phyloP scores from a whole-genome alignment of 2,797 vertebrate genomes.

The Furcifer pardalis region DNA sequence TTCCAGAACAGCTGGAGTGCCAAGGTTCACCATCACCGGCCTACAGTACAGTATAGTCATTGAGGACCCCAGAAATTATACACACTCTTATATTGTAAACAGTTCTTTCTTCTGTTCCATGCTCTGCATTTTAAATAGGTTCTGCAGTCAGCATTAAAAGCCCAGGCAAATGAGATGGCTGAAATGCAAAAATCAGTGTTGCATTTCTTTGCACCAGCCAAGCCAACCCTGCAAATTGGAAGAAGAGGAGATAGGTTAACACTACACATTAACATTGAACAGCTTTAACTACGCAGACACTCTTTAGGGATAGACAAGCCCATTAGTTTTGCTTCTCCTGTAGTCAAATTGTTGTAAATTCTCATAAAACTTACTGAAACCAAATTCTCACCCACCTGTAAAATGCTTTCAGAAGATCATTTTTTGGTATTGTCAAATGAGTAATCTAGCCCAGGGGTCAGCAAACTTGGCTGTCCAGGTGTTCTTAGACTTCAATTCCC shows the following conservation, averaged over 20 bases:
- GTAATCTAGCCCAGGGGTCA: too few relatives aligned
- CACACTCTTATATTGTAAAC: slow-evolving; percentile 15
- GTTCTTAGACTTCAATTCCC: too few relatives aligned
- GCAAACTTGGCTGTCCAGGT: too few relatives aligned
- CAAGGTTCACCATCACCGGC: too few relatives aligned
- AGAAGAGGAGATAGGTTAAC: neutral
- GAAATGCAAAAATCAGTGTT: neutral
- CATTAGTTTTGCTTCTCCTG: neutral
- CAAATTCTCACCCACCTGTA: too few relatives aligned
- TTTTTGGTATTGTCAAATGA: neutral
- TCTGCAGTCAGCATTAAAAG: neutral
- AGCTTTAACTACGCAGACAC: neutral
- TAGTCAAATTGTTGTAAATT: neutral
- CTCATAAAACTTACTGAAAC: too few relatives aligned
- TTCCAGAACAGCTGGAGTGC: too few relatives aligned
- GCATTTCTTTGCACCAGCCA: neutral
- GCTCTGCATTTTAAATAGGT: slow-evolving; percentile 1
- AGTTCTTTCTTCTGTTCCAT: neutral
- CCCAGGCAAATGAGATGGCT: neutral
- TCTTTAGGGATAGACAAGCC: neutral
- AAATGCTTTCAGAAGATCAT: neutral
- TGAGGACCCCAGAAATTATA: slow-evolving; percentile 4
- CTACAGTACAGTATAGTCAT: neutral
- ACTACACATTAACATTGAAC: neutral
- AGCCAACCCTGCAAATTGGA: neutral